phyloP scores from a whole-genome alignment of 2,888 invertebrate genomes.

The Macrosoma leucophasiata region DNA sequence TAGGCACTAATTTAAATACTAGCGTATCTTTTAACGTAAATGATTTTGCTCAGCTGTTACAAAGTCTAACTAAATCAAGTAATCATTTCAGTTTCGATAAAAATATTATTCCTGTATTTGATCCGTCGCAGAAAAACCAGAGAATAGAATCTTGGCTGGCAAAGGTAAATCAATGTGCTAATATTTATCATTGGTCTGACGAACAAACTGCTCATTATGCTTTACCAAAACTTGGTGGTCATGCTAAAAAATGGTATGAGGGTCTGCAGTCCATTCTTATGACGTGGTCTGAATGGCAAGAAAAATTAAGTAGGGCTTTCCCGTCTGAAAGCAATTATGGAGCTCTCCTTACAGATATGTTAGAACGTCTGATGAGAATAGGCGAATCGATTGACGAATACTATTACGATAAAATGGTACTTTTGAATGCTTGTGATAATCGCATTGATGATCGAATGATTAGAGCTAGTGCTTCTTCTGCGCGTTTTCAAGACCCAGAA shows the following conservation, averaged over 20 bases:
- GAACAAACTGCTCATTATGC: conserved; percentile 3
- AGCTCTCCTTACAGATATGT: conserved; percentile 12
- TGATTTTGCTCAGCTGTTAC: too few relatives aligned
- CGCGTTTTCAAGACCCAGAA: conserved; percentile 15
- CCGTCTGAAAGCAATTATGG: conserved; percentile 15
- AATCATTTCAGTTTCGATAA: too few relatives aligned
- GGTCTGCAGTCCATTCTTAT: not conserved
- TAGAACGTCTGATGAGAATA: conserved; percentile 11
- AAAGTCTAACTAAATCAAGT: too few relatives aligned
- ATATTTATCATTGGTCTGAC: conserved; percentile 4
- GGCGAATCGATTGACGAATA: conserved; percentile 19
- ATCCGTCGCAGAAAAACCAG: not conserved
- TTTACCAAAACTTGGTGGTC: conserved; percentile 2
- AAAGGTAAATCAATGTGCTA: not conserved
- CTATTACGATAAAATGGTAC: conserved; percentile 17
- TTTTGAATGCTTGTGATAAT: conserved; percentile 19
- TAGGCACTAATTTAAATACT: too few relatives aligned
- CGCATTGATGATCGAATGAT: conserved; percentile 17
- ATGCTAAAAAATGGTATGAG: conserved; percentile 10
- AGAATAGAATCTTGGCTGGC: not conserved
- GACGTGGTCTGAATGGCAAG: conserved; percentile 1
- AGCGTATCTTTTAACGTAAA: too few relatives aligned
- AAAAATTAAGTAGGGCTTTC: not conserved
- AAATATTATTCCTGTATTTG: not conserved
- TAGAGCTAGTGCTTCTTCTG: conserved; percentile 13